Evolutionary conservation across 2,888 invertebrate genomes (phyloP).

Genomic region (Scaptomyza parva): DNA sequence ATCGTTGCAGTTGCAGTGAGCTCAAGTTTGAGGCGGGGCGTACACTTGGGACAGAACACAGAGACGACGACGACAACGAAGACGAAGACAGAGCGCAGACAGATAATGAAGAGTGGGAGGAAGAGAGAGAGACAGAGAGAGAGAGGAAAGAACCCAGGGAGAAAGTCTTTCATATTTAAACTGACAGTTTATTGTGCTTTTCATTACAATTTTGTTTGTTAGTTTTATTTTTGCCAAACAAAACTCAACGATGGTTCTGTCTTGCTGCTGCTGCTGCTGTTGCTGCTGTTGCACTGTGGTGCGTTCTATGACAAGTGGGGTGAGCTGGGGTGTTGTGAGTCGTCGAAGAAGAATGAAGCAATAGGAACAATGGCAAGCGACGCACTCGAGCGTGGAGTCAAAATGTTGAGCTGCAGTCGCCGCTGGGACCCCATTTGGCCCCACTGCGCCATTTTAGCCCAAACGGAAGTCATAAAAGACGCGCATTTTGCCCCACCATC

Average conservation of each 20-base stretch:
- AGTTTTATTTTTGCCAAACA: constrained; percentile 74
- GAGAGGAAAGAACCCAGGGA: background rate
- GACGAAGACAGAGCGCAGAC: constrained; percentile 14
- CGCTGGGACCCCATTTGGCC: constrained; percentile 44
- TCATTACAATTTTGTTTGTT: constrained; percentile 74
- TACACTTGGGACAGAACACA: constrained; percentile 22
- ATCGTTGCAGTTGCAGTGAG: constrained; percentile 16
- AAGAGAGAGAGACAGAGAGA: background rate
- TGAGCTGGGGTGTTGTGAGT: constrained; percentile 5
- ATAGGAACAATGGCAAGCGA: constrained; percentile 48
- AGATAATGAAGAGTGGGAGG: background rate
- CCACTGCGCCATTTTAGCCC: constrained; percentile 72
- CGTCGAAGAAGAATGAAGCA: background rate
- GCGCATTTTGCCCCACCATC: constrained; percentile 53
- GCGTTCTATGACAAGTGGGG: constrained; percentile 14
- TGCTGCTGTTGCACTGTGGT: constrained; percentile 12
- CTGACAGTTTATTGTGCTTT: constrained; percentile 80
- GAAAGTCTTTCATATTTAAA: constrained; percentile 76
- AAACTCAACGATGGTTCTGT: constrained; percentile 28
- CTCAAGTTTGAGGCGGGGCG: background rate
- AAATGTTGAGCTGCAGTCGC: constrained; percentile 67
- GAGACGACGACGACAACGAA: constrained; percentile 2
- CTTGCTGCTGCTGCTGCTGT: constrained; percentile 8
- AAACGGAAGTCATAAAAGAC: constrained; percentile 78
- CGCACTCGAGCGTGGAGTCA: constrained; percentile 75